A percentile compares a stretch with the other conserved stretches of the same genome.
Conservation (phyloP, 2,888 invertebrate species). For the Linnaemya vulpina region DNA sequence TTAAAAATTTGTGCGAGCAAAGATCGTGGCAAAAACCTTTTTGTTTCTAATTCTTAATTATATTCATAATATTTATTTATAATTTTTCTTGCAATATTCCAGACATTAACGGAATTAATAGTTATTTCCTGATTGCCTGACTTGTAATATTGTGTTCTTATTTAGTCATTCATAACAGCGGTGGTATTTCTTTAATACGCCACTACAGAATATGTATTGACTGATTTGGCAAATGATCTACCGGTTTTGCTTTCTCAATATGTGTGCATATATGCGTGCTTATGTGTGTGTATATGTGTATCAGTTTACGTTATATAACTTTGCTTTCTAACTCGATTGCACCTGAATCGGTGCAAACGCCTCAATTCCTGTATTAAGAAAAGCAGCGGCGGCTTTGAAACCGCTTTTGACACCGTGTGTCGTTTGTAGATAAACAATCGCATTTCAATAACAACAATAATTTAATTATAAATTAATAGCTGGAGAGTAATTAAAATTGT, state of each 20-base stretch:
- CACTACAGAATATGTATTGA: neutral
- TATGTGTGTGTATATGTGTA: neutral
- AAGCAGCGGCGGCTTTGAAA: neutral
- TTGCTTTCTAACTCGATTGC: constrained; percentile 12
- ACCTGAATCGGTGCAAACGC: constrained; percentile 50
- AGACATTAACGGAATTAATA: neutral
- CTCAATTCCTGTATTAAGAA: constrained; percentile 1
- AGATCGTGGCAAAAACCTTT: too few species aligned
- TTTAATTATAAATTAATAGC: constrained; percentile 28
- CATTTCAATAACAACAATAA: constrained; percentile 25
- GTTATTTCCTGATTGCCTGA: constrained; percentile 30
- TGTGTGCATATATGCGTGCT: too few species aligned
- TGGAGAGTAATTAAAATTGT: constrained; percentile 18
- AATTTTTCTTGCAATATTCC: neutral
- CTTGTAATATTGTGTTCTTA: neutral
- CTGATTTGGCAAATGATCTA: constrained; percentile 31
- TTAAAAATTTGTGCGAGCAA: too few species aligned
- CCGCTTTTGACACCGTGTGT: constrained; percentile 8
- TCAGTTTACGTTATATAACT: neutral
- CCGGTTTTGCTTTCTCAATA: constrained; percentile 9
- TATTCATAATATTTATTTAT: too few species aligned
- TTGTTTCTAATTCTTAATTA: too few species aligned
- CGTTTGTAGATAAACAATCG: neutral
- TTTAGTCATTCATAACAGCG: constrained; percentile 6
- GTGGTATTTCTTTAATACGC: too few species aligned